Evolutionary conservation across 1,140 invertebrate species (phyloP).

Genomic region (Bombus superbus): DNA sequence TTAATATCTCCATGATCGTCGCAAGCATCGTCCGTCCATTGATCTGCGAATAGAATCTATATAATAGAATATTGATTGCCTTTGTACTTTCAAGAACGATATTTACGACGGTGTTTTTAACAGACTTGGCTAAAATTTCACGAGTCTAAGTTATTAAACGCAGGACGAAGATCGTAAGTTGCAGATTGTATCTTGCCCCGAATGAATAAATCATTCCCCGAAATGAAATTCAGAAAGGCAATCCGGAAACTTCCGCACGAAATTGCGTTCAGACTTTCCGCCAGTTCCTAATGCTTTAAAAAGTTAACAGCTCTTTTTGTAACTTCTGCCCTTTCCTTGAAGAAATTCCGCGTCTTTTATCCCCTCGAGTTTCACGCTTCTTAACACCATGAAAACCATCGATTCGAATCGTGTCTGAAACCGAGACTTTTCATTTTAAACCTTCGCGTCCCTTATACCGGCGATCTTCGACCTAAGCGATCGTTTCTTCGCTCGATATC

Average conservation of each 20-base stretch:
- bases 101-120: neutral
- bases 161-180: neutral
- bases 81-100: neutral
- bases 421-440: neutral
- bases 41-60: too few species aligned
- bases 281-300: neutral
- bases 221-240: neutral
- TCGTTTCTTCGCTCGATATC: neutral
- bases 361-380: neutral
- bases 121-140: neutral
- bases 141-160: neutral
- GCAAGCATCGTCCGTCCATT: too few species aligned
- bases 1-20: too few species aligned
- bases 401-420: neutral
- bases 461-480: neutral
- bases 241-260: neutral
- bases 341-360: neutral
- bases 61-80: too few species aligned
- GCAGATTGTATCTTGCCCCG: neutral
- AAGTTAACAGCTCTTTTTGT: neutral
- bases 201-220: neutral
- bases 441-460: neutral
- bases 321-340: neutral
- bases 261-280: slow-evolving; percentile 4
- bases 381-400: too few species aligned